Conservation (phyloP, 2,113 vertebrate species). For the Lutjanus erythropterus region DNA sequence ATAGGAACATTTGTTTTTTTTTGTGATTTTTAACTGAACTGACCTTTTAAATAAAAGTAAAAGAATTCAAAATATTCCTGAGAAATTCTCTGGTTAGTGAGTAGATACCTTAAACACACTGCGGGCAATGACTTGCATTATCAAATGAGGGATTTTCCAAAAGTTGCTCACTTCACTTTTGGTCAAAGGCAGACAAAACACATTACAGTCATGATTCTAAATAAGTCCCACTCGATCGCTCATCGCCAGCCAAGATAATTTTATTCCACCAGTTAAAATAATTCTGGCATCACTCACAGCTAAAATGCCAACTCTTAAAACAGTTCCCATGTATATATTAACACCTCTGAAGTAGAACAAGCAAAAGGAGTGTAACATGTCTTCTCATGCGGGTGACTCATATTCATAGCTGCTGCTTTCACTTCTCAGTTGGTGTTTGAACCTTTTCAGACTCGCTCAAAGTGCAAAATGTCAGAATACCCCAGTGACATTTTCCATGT, state of each 20-base stretch:
- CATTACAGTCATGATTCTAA: neutral
- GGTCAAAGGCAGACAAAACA: neutral
- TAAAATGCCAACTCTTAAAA: slow-evolving; percentile 1
- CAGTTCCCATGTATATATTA: slow-evolving; percentile 26
- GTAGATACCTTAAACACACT: neutral
- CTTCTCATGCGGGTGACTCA: slow-evolving; percentile 58
- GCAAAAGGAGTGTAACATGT: slow-evolving; percentile 4
- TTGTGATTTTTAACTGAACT: slow-evolving; percentile 4
- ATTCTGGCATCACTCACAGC: neutral
- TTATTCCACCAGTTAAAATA: slow-evolving; percentile 11
- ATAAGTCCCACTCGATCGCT: neutral
- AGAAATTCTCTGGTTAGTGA: neutral
- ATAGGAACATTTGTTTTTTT: neutral
- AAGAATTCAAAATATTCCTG: neutral
- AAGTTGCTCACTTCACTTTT: neutral
- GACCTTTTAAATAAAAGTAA: neutral
- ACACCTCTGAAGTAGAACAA: slow-evolving; percentile 13
- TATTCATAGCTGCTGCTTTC: slow-evolving; percentile 67
- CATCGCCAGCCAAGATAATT: neutral
- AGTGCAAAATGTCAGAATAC: slow-evolving; percentile 64
- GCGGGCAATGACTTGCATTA: neutral
- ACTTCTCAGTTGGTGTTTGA: slow-evolving; percentile 67
- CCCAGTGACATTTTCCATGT: slow-evolving; percentile 56
- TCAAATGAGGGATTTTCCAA: slow-evolving; percentile 21
- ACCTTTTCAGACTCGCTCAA: slow-evolving; percentile 63